A percentile compares a stretch with the other conserved stretches of the same genome.
Conservation (phyloP, 2,113 vertebrate species). For the Merops nubicus region DNA sequence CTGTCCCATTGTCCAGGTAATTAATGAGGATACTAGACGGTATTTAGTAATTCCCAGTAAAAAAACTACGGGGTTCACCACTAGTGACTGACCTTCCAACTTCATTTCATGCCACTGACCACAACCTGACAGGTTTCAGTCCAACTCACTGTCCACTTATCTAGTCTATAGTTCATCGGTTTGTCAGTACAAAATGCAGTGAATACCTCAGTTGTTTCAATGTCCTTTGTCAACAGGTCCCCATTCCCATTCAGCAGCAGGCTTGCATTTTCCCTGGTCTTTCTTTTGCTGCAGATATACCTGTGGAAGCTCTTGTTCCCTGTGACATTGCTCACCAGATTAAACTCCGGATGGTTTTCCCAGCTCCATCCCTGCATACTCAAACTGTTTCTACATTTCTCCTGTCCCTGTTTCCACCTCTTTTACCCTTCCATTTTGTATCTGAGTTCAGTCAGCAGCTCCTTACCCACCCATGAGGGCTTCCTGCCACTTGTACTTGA, state of each 20-base stretch:
- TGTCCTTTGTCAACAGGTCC: background rate
- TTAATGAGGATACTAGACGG: background rate
- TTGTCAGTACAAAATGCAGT: background rate
- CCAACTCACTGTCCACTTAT: background rate
- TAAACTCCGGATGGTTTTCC: background rate
- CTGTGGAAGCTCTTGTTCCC: background rate
- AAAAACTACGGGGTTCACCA: background rate
- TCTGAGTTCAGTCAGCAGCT: background rate
- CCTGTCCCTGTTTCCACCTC: background rate
- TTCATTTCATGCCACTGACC: background rate
- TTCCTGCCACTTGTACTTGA: too few relatives aligned
- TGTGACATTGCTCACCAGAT: background rate
- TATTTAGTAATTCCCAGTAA: background rate
- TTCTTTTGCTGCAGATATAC: background rate
- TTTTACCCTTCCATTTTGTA: background rate
- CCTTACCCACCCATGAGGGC: too few relatives aligned
- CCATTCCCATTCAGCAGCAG: background rate
- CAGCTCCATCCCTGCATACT: rapidly evolving
- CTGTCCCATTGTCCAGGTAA: background rate
- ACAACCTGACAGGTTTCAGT: background rate
- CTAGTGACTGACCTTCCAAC: background rate
- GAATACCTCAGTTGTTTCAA: background rate
- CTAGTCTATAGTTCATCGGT: background rate
- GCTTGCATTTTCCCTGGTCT: background rate
- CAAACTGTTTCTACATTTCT: background rate